Evolutionary conservation across 2,888 invertebrate species (phyloP), one percentile per base, ranked within the genome.

Genomic region (Nebria salina): DNA sequence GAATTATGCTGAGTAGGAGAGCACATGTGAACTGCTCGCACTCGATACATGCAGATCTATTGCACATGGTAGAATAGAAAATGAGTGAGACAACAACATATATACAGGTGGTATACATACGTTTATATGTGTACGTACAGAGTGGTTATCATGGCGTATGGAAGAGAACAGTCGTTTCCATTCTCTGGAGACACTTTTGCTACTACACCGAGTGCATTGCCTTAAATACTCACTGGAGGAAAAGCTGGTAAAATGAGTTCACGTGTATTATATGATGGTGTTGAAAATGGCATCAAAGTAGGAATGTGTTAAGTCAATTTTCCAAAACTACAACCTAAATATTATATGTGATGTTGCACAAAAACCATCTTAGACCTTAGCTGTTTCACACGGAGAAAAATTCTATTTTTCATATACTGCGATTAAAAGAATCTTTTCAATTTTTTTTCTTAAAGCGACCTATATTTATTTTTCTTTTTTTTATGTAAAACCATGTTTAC

Each of bases 181-280:
- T 25, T 70, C 70, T 70, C 70, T 26, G 26, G 70, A 70, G 70
- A 70, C 70, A 70, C 70, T 70, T 70, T 70, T 25, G 25, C 70
- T 26, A 70, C 26, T 70, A 34, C 70, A 34, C 70, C 34, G 70
- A 70, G 70, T 70, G 70, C 70, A 70, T 5, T 70, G 70, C 34
- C 70, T 70, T 70, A 70, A 70, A 70, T 70, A 70, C 70, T 70
- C 70, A 70, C 70, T 70, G 70, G 70, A 70, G 70, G 4, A 70
- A 26, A 34, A 25, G 70, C 26, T 11, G 20, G 54, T 34, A 9
- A 34, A 70, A 70, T 70, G 70, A 70, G 25, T 54, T 54, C 11
- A 13, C 54, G 54, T 54, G 54, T 54, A 54, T 54, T 54, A 54
- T 54, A 54, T 54, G 54, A 54, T 54, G 13, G 54, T 54, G 54